Conservation (phyloP, 2,888 invertebrate species). For the Leptopilina myrica region DNA sequence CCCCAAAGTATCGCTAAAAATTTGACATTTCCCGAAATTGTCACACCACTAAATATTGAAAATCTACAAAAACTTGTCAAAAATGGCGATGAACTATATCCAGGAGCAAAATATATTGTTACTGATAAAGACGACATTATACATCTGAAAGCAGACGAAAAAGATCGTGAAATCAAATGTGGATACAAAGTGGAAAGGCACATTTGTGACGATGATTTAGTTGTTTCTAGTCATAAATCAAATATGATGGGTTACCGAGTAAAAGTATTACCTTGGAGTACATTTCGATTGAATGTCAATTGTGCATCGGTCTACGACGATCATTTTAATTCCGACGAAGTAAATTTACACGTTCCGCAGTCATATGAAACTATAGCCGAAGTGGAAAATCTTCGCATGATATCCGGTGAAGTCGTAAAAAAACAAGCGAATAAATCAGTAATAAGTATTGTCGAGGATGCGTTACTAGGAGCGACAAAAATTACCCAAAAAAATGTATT, state of each 20-base stretch:
- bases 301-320: constrained; percentile 94
- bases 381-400: constrained; percentile 97
- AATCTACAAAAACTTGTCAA: constrained; percentile 94
- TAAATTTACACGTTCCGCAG: constrained; percentile 99
- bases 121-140: constrained; percentile 99
- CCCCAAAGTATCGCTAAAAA: constrained; percentile 99
- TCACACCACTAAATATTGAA: constrained; percentile 99
- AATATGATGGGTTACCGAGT: constrained; percentile 99
- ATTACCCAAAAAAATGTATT: constrained; percentile 99
- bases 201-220: constrained; percentile 97
- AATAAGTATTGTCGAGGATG: constrained; percentile 99
- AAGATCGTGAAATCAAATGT: constrained; percentile 96
- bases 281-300: constrained; percentile 98
- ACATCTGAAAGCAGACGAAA: constrained; percentile 97
- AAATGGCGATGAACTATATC: constrained; percentile 98
- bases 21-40: constrained; percentile 98
- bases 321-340: constrained; percentile 99
- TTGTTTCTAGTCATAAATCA: constrained; percentile 99
- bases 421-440: constrained; percentile 99
- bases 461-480: constrained; percentile 97
- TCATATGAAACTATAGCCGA: constrained; percentile 99
- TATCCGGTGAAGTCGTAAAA: constrained; percentile 98
- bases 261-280: constrained; percentile 99
- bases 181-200: constrained; percentile 97
- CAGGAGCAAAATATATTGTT: constrained; percentile 99